phyloP scores from a whole-genome alignment of 2,113 vertebrate genomes.

The Dascyllus trimaculatus region DNA sequence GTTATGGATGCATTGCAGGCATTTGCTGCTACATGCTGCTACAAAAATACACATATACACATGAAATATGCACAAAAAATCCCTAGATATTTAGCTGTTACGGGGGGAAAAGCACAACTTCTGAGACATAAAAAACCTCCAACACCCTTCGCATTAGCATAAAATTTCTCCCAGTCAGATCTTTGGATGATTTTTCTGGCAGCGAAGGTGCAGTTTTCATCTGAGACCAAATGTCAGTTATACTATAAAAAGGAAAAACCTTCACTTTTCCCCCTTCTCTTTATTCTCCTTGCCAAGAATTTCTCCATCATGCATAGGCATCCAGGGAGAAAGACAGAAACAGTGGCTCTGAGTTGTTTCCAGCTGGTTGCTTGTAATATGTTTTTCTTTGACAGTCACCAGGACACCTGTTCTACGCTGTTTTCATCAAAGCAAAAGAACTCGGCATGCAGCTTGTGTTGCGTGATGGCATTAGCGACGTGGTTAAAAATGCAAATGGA shows the following conservation, averaged over 20 bases:
- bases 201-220: slow-evolving; percentile 49
- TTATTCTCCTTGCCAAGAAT: slow-evolving; percentile 43
- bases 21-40: slow-evolving; percentile 29
- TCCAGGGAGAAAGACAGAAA: background rate
- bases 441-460: background rate
- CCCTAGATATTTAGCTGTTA: slow-evolving; percentile 2
- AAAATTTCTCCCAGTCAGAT: slow-evolving; percentile 33
- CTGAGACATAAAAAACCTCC: slow-evolving; percentile 42
- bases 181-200: slow-evolving; percentile 49
- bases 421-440: slow-evolving; percentile 11
- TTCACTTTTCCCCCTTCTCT: background rate
- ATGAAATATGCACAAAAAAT: slow-evolving; percentile 27
- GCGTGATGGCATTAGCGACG: background rate
- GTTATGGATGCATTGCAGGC: slow-evolving; percentile 56
- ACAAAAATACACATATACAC: slow-evolving; percentile 15
- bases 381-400: slow-evolving; percentile 16
- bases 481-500: slow-evolving; percentile 34
- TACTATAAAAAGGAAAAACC: slow-evolving; percentile 41
- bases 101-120: background rate
- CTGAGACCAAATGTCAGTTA: slow-evolving; percentile 55
- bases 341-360: background rate
- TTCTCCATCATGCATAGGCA: slow-evolving; percentile 13
- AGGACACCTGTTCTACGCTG: slow-evolving; percentile 5
- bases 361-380: slow-evolving; percentile 7
- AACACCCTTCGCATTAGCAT: slow-evolving; percentile 42